Conservation (phyloP, 1,140 invertebrate genomes). For the Cepaea nemoralis region DNA sequence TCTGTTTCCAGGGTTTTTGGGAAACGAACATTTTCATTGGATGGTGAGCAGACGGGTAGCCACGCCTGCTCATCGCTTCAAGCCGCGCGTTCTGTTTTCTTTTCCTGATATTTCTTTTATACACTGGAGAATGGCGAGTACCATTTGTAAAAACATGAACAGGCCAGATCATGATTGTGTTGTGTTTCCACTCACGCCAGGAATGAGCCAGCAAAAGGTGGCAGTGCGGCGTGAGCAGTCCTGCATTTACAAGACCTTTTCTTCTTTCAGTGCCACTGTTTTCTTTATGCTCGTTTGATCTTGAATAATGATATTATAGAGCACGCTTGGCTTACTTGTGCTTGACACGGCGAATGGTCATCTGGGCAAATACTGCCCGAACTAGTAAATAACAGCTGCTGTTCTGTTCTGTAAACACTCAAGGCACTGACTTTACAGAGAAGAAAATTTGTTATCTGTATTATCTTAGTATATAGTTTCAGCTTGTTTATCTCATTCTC, state of each 20-base stretch:
- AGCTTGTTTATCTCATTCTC: too few relatives aligned
- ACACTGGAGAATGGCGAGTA: not conserved
- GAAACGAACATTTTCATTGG: not conserved
- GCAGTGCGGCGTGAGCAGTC: not conserved
- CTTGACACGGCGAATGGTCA: too few relatives aligned
- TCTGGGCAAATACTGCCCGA: too few relatives aligned
- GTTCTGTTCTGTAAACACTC: too few relatives aligned
- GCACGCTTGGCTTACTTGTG: too few relatives aligned
- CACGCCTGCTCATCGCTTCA: not conserved
- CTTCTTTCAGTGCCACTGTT: too few relatives aligned
- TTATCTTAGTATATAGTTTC: too few relatives aligned
- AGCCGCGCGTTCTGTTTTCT: not conserved
- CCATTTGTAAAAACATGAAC: constrained; percentile 2
- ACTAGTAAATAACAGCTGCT: too few relatives aligned
- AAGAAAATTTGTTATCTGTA: too few relatives aligned
- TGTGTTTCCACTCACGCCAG: not conserved
- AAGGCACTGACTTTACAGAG: too few relatives aligned
- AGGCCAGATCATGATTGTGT: not conserved
- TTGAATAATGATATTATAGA: too few relatives aligned
- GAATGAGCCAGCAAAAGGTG: not conserved
- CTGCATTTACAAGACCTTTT: not conserved
- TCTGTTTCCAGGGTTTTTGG: not conserved
- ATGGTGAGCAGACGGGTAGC: not conserved
- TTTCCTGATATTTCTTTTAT: not conserved
- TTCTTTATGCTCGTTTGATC: too few relatives aligned